Percentiles rank a stretch among this genome's conserved stretches.
These are phyloP conservation scores for Apamea monoglypha DNA, from an alignment of 2,888 invertebrate genomes.

Conservation along the genomic window DNA sequence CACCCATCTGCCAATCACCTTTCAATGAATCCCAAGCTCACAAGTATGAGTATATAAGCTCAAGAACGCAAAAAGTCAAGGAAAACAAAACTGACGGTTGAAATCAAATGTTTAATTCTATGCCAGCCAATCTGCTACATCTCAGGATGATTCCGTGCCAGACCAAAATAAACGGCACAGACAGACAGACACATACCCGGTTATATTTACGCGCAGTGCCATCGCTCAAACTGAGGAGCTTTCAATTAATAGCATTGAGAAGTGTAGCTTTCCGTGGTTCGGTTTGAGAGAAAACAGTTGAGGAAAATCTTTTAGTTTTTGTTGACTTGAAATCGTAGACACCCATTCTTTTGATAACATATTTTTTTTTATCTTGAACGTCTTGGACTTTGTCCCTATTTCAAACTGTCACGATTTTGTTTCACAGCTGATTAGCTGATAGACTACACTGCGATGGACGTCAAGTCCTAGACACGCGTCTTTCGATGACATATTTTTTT, in stretches of 20 bases:
- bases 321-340: conserved; percentile 7
- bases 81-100: conserved; percentile 50
- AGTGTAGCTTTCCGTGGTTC: conserved; percentile 5
- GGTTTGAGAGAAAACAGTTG: conserved; percentile 5
- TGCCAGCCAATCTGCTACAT: conserved; percentile 60
- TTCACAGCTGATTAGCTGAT: no score
- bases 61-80: conserved; percentile 40
- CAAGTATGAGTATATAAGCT: conserved; percentile 24
- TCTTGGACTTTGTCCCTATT: no score
- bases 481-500: neutral
- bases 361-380: neutral
- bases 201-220: conserved; percentile 64
- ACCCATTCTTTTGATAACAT: neutral
- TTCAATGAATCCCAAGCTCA: conserved; percentile 27
- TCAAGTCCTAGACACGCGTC: no score
- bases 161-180: conserved; percentile 72
- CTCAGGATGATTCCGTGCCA: conserved; percentile 62
- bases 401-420: no score
- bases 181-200: conserved; percentile 63
- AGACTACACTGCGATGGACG: no score
- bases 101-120: conserved; percentile 63
- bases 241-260: conserved; percentile 58
- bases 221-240: conserved; percentile 59
- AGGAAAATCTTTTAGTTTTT: conserved; percentile 13
- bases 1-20: conserved; percentile 30